Conservation (phyloP, 2,888 invertebrate species). For the Mimachlamys varia region DNA sequence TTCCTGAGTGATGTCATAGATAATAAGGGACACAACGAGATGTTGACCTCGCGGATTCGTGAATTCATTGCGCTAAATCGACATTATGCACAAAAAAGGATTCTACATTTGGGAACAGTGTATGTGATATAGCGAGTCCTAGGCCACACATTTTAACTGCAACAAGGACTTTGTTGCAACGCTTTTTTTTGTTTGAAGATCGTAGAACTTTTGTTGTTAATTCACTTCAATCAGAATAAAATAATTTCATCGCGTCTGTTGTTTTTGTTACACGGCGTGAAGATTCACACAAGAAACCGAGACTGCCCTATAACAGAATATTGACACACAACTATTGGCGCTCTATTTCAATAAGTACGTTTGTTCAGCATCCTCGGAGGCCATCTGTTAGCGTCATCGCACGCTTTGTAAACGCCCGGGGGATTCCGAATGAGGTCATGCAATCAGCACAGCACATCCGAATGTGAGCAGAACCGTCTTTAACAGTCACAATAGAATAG, state of each 20-base stretch:
- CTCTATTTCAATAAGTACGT: not conserved
- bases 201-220: not conserved
- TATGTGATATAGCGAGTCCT: no score
- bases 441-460: conserved; percentile 17
- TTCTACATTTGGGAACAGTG: no score
- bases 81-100: no score
- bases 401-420: not conserved
- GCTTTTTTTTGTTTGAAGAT: not conserved
- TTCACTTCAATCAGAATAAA: not conserved
- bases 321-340: not conserved
- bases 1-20: no score
- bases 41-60: no score
- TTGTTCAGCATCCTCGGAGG: not conserved
- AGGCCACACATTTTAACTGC: no score
- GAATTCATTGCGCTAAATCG: no score
- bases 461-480: not conserved
- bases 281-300: not conserved
- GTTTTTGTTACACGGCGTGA: not conserved
- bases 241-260: not conserved
- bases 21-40: no score
- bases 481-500: not conserved
- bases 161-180: no score
- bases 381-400: not conserved
- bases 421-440: conserved; percentile 12
- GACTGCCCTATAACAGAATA: not conserved